phyloP scores from a whole-genome alignment of 2,797 vertebrate species.

The Peromyscus attwateri region DNA sequence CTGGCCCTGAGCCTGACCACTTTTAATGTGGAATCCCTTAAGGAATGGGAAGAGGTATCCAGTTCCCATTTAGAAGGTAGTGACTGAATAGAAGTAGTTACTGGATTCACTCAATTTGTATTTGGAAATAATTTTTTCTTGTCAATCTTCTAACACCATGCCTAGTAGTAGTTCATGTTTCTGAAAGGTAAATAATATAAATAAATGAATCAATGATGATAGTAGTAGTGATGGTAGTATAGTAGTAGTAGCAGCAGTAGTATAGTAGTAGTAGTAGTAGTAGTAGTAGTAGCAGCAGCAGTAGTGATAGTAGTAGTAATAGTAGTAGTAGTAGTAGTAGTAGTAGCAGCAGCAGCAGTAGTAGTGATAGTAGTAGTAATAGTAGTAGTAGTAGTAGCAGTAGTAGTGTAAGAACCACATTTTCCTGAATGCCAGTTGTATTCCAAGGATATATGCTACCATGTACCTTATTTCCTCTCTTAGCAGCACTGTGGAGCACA shows the following conservation, averaged over 20 bases:
- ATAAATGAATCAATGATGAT: not conserved
- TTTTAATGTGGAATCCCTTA: constrained; percentile 28
- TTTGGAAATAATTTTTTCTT: constrained; percentile 49
- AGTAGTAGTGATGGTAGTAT: not conserved
- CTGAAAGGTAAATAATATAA: constrained; percentile 23
- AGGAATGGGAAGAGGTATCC: constrained; percentile 31
- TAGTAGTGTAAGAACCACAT: not conserved
- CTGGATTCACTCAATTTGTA: constrained; percentile 27
- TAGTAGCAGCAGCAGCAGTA: too few species aligned
- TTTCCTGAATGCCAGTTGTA: not conserved
- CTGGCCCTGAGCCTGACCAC: not conserved
- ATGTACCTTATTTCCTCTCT: not conserved
- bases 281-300: not conserved
- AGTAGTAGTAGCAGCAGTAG: not conserved
- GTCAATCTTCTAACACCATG: constrained; percentile 12
- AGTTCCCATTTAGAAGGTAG: not conserved
- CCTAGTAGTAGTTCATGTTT: not conserved
- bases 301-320: not conserved
- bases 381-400: not conserved
- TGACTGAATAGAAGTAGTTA: not conserved
- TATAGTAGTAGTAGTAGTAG: not conserved
- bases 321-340: too few species aligned
- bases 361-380: too few species aligned
- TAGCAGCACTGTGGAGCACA: not conserved
- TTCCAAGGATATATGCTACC: not conserved